phyloP scores from a whole-genome alignment of 2,797 vertebrate genomes.

The Sebastes alutus region DNA sequence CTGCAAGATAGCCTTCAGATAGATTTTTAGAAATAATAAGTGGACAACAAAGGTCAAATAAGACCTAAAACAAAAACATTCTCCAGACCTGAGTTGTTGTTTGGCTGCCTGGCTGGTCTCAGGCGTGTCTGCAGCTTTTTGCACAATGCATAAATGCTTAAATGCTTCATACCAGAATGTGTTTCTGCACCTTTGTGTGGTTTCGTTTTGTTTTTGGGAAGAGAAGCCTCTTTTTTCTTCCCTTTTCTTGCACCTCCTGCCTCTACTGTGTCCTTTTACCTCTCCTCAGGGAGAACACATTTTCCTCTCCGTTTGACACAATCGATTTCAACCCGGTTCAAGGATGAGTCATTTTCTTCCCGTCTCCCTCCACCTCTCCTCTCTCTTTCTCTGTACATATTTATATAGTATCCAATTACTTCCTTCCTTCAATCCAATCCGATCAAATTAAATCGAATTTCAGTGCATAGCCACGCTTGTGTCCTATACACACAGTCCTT shows the following conservation, averaged over 20 bases:
- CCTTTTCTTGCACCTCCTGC: slow-evolving; percentile 9
- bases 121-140: background rate
- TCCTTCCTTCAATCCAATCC: slow-evolving; percentile 16
- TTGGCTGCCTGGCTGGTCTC: background rate
- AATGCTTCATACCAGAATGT: background rate
- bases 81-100: background rate
- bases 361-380: background rate
- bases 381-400: background rate
- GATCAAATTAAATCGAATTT: slow-evolving; percentile 32
- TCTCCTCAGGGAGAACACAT: slow-evolving; percentile 54
- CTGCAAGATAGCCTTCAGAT: background rate
- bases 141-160: background rate
- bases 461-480: background rate
- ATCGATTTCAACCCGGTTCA: slow-evolving; percentile 64
- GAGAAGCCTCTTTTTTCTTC: slow-evolving; percentile 16
- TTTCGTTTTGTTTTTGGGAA: background rate
- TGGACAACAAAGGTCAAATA: background rate
- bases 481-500: background rate
- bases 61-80: background rate
- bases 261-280: slow-evolving; percentile 24
- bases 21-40: background rate
- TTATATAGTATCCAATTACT: slow-evolving; percentile 34
- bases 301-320: slow-evolving; percentile 66
- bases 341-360: slow-evolving; percentile 57
- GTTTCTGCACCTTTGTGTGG: background rate